Percentiles rank a stretch among this genome's conserved stretches.
phyloP scores from a whole-genome alignment of 2,797 vertebrate species.

The Macropus fuliginosus region DNA sequence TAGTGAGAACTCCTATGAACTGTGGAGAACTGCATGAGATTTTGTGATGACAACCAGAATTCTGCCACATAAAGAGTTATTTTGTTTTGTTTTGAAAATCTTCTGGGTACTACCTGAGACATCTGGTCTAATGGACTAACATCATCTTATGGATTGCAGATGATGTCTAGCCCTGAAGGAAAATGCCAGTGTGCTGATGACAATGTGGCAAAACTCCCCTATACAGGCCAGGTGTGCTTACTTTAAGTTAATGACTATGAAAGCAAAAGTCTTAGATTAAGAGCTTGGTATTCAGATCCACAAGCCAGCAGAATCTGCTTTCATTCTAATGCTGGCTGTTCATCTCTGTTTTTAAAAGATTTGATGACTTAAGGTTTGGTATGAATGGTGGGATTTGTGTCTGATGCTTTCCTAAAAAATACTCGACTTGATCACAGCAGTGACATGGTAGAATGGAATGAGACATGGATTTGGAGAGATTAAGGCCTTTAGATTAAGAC shows the following conservation, averaged over 20 bases:
- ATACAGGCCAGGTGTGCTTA: not conserved
- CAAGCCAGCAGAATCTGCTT: not conserved
- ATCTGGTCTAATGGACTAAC: not conserved
- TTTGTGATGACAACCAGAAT: not conserved
- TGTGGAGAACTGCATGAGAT: not conserved
- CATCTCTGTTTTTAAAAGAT: not conserved
- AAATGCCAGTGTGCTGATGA: not conserved
- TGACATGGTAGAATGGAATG: not conserved
- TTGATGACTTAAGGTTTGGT: constrained; percentile 26
- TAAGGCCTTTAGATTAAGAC: not conserved
- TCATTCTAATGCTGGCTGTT: not conserved
- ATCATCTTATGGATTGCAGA: not conserved
- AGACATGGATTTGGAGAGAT: not conserved
- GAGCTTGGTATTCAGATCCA: not conserved
- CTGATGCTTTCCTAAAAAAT: constrained; percentile 21
- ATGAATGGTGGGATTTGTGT: constrained; percentile 42
- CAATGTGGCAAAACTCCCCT: constrained; percentile 14
- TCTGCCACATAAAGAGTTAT: not conserved
- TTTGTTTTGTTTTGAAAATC: not conserved
- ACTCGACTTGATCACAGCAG: constrained; percentile 1
- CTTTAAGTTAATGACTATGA: constrained; percentile 9
- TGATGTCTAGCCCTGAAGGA: constrained; percentile 13
- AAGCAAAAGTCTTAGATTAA: constrained; percentile 19
- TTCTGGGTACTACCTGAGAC: not conserved
- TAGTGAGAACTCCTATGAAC: not conserved